phyloP scores from a whole-genome alignment of 2,888 invertebrate genomes.

The Lordiphosa andalusiaca region DNA sequence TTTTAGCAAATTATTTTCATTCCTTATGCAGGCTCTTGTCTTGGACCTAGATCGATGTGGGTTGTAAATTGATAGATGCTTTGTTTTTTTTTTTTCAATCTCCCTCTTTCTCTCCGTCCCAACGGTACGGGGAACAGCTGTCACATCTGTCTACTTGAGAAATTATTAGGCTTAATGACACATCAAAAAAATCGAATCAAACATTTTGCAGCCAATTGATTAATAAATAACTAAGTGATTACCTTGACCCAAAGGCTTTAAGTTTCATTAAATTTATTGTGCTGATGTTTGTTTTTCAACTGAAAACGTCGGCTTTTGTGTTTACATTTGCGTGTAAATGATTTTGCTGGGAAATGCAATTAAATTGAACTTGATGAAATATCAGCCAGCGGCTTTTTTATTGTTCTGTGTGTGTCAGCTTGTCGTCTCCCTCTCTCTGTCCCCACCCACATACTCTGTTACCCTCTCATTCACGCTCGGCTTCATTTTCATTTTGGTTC shows the following conservation, averaged over 20 bases:
- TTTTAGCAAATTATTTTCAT: slow-evolving; percentile 35
- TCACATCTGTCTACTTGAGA: background rate
- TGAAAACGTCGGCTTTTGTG: slow-evolving; percentile 14
- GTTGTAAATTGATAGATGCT: slow-evolving; percentile 38
- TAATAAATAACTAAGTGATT: slow-evolving; percentile 1
- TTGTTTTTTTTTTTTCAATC: background rate
- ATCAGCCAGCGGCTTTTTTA: slow-evolving; percentile 21
- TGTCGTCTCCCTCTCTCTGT: background rate
- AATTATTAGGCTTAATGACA: slow-evolving; percentile 7
- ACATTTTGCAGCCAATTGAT: background rate
- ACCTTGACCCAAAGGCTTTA: background rate
- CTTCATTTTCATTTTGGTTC: slow-evolving; percentile 43
- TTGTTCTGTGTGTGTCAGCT: slow-evolving; percentile 25
- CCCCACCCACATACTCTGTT: background rate
- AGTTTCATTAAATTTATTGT: slow-evolving; percentile 4
- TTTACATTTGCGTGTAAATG: slow-evolving; percentile 30
- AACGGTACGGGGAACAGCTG: slow-evolving; percentile 28
- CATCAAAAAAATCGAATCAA: slow-evolving; percentile 4
- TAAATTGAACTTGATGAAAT: slow-evolving; percentile 32
- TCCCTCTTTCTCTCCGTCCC: slow-evolving; percentile 10
- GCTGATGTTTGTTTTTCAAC: slow-evolving; percentile 15
- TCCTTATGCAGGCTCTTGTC: slow-evolving; percentile 37
- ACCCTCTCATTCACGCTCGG: slow-evolving; percentile 33
- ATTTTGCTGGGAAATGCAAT: slow-evolving; percentile 39
- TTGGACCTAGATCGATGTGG: slow-evolving; percentile 26